Percentiles rank a stretch among this genome's conserved stretches.
Conservation (phyloP, 2,113 vertebrate genomes). For the Empidonax alnorum region DNA sequence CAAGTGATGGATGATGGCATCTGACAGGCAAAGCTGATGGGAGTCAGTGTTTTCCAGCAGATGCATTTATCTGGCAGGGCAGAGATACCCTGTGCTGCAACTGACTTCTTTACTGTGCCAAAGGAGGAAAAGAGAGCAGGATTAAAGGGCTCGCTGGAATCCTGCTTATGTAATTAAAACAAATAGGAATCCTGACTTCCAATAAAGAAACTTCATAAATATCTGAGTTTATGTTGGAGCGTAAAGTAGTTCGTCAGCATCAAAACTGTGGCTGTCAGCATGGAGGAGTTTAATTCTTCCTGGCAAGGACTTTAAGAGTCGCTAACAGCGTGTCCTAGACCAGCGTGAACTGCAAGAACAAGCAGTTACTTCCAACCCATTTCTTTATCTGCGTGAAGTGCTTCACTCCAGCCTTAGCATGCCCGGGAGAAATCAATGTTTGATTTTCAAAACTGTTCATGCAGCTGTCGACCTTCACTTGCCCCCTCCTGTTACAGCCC, state of each 20-base stretch:
- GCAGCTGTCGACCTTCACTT: neutral
- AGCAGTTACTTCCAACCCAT: neutral
- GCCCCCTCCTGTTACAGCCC: neutral
- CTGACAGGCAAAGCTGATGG: slow-evolving; percentile 33
- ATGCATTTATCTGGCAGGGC: slow-evolving; percentile 18
- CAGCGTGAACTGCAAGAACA: neutral
- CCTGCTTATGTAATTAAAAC: slow-evolving; percentile 59
- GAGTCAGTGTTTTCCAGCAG: slow-evolving; percentile 15
- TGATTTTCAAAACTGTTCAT: neutral
- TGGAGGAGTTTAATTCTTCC: slow-evolving; percentile 53
- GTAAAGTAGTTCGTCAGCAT: slow-evolving; percentile 40
- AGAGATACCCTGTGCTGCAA: neutral
- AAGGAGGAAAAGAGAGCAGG: neutral
- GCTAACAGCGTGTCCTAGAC: neutral
- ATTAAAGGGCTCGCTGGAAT: slow-evolving; percentile 49
- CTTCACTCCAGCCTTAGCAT: neutral
- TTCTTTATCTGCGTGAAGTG: neutral
- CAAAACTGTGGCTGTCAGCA: slow-evolving; percentile 57
- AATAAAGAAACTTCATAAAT: slow-evolving; percentile 60
- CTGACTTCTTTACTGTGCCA: neutral
- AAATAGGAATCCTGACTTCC: slow-evolving; percentile 49
- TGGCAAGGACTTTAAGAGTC: slow-evolving; percentile 26
- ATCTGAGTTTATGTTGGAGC: slow-evolving; percentile 50
- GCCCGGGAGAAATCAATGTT: neutral
- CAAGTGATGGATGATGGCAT: slow-evolving; percentile 26